Base-by-base conservation (phyloP, 2,888 invertebrate species). In the Linyphia triangularis region DNA sequence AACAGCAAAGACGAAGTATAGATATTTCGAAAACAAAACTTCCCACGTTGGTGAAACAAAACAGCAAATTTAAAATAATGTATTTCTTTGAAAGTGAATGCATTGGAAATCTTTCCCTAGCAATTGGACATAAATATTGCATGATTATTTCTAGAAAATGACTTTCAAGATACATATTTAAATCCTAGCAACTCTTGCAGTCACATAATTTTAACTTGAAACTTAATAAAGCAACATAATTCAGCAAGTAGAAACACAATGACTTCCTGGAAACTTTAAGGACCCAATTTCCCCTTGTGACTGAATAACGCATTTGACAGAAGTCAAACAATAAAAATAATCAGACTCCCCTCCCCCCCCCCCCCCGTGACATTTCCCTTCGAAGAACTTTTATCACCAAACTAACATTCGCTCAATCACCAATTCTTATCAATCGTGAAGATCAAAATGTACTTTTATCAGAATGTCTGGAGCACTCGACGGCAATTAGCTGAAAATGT, bases 401-500 rank as follows among this genome's bases (percentile, higher is more conserved):
- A 63, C n/a, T 51, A 63, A 37, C 61, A 67, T 57, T 65, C 79
- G 28, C 67, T 79, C 65, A 79, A 79, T 83, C 83, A 65, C 43
- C 33, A 28, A 73, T 40, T 83, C 72, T 73, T 83, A 75, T 83
- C 84, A 69, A 40, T 69, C 26, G 26, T 16, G 33, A 51, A 65
- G 65, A 86, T 73, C 79, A 72, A 86, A 51, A n/a, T 10, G 70
- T 19, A 28, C 70, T 69, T 33, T 79, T 86, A 86, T 81, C 73
- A 9, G 16, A 13, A 51, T n/a, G 51, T 51, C 51, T n/a, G 51
- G 51, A 51, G 51, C 51, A 5, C 77, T 33, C 40, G 24, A 33
- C 59, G 26, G 85, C 79, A 86, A 86, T 86, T 86, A 86, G 79
- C 70, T 70, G 24, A 22, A 72, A 73, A 72, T 72, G 70, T 78